Evolutionary conservation across 2,113 vertebrate genomes (phyloP), one percentile per base, ranked within the genome.

Genomic region (Suncus etruscus): DNA sequence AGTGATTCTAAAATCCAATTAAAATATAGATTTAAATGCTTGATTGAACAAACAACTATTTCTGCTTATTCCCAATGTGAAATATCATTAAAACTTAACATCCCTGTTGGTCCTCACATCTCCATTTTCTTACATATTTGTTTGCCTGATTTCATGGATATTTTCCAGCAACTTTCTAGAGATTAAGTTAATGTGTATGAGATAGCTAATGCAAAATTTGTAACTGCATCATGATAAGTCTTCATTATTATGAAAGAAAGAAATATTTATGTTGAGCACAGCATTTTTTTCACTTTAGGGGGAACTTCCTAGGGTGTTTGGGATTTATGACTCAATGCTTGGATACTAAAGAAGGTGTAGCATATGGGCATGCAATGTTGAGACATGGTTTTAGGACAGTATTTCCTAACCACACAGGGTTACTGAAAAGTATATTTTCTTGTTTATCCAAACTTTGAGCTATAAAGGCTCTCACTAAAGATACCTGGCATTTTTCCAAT

Each of bases 401-500:
- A 65, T n/a, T 83, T 83, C 70, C 72, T 65, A 77, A 83, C 70
- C 66, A 74, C 65, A 1, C 15, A 61, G 61, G 31, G 27, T 22
- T 63, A 85, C 61, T 50, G 12, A 72, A 82, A 15, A 77, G 81
- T 51, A 16, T 18, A 76, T 77, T 77, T 25, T 32, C 65, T 29
- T 90, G 73, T 73, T 78, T 91, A 58, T 47, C 32, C 72, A 82
- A 89, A 77, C 15, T 58, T 50, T 82, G 31, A 82, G 58, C 10
- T 70, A 72, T 47, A 92, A 78, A 86, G 18, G 25, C 14, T 39
- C 22, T 72, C 12, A 58, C 1, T 65, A 11, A 86, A 72, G n/a
- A 86, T 8, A 9, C 51, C 10, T 47, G 29, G 12, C 32, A 82
- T 86, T 45, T 74, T 89, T 61, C 18, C 47, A 78, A 68, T 89